Evolutionary conservation across 2,888 invertebrate genomes (phyloP), one percentile per base, ranked within the genome.

Genomic region (Sthenelais limicola): DNA sequence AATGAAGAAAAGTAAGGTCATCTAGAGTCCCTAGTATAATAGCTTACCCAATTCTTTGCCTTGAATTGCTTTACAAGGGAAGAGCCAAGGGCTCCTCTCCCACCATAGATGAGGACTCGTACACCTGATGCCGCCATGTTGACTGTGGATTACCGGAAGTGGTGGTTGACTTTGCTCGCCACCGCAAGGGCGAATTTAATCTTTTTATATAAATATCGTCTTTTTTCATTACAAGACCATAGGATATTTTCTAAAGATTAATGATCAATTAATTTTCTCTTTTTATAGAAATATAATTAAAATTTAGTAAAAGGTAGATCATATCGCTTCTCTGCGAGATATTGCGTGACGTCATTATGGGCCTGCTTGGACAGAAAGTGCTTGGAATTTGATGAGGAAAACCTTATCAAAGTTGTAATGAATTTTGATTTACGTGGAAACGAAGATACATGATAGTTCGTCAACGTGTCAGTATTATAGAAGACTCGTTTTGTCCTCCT

Each of bases 71-170:
- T 92, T 21, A 98, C 94, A 85, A 95, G 93, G 52, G 92, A 92
- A 1, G 94, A 93, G 62, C 98, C 98, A 70, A 98, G 90, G 62
- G 98, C 98, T 75, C 98, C 98, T 87, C 93, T 93, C 49, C 98
- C 98, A 73, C 98, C 98, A 88, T 98, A 98, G 80, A 98, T 92
- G 74, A 98, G 89, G 77, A 98, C 89, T 79, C 88, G 79, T n/a
- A 43, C 30, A 54, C 54, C 54, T 38, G 28, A 26, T 5, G 56
- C 70, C 70, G 54, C 54, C 62, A 62, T 62, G 18, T 38, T 62
- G 62, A 3, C n/a, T 62, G 18, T 38, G 35, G 62, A 3, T 9
- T 1, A 62, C 62, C 62, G 62, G 62, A 62, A 62, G 38, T 21
- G 35, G 35, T 35, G n/a, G n/a, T n/a, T n/a, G n/a, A n/a, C n/a